Conservation (phyloP, 2,797 vertebrate genomes). For the Threskiornis aethiopicus region DNA sequence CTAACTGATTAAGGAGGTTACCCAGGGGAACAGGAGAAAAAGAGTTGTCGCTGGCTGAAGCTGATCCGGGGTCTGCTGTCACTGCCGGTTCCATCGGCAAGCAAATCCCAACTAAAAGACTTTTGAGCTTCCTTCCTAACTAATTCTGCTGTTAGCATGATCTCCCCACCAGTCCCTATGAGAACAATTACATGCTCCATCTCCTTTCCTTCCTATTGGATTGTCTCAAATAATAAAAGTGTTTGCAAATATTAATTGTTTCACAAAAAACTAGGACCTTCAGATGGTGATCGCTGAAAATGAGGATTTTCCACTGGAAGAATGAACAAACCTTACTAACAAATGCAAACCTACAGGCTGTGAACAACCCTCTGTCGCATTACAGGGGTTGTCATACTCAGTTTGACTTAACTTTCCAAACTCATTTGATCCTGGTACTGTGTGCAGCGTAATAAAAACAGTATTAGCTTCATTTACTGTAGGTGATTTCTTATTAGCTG, state of each 20-base stretch:
- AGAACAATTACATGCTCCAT: not conserved
- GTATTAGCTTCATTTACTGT: conserved; percentile 50
- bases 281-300: not conserved
- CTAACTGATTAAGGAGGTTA: conserved; percentile 1
- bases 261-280: not conserved
- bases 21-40: not conserved
- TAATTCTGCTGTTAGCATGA: not conserved
- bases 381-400: not conserved
- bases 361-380: not conserved
- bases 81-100: not conserved
- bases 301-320: conserved; percentile 27
- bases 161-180: not conserved
- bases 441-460: conserved; percentile 42
- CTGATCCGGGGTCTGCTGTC: not conserved
- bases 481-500: conserved; percentile 62
- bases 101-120: not conserved
- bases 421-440: not conserved
- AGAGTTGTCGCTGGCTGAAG: not conserved
- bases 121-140: not conserved
- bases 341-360: conserved; percentile 6
- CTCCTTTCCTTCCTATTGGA: not conserved
- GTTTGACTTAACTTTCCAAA: conserved; percentile 28
- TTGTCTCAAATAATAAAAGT: conserved; percentile 48
- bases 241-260: conserved; percentile 30
- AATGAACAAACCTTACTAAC: not conserved